Conservation (phyloP, 2,888 invertebrate genomes). For the Zaprionus bogoriensis region DNA sequence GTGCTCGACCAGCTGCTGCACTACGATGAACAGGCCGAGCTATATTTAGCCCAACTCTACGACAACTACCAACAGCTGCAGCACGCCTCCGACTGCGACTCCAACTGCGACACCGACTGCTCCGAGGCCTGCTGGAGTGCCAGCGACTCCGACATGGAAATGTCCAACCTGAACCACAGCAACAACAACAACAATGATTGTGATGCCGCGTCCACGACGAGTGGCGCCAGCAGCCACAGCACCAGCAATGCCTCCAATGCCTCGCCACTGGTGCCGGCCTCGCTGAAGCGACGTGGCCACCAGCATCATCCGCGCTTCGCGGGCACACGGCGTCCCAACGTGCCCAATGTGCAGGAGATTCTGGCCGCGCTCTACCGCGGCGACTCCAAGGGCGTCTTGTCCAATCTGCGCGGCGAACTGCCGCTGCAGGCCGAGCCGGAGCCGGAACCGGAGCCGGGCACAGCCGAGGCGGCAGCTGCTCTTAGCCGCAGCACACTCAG, state of each 20-base stretch:
- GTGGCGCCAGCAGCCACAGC: constrained; percentile 72
- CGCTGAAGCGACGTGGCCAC: constrained; percentile 86
- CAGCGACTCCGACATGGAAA: constrained; percentile 52
- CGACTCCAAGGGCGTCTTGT: constrained; percentile 78
- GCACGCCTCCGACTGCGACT: neutral
- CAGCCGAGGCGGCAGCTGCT: constrained; percentile 13
- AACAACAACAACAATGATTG: constrained; percentile 44
- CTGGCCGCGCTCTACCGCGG: constrained; percentile 82
- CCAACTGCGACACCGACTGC: constrained; percentile 27
- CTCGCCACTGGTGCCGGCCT: constrained; percentile 62
- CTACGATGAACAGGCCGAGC: constrained; percentile 80
- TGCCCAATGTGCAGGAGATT: constrained; percentile 83
- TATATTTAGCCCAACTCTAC: constrained; percentile 63
- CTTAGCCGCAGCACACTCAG: constrained; percentile 64
- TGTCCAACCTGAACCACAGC: constrained; percentile 36
- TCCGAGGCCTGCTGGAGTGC: constrained; percentile 55
- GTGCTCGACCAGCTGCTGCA: constrained; percentile 79
- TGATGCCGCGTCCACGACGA: constrained; percentile 70
- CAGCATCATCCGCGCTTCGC: constrained; percentile 89
- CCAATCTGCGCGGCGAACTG: constrained; percentile 68
- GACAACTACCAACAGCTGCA: constrained; percentile 44
- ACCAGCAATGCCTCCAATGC: constrained; percentile 39
- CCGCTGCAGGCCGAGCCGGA: constrained; percentile 31
- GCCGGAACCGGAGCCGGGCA: constrained; percentile 32
- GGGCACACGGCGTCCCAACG: constrained; percentile 85